Evolutionary conservation across 92 coral and sea anemone genomes (phyloP).

Genomic region (Isaurus tuberculatus): DNA sequence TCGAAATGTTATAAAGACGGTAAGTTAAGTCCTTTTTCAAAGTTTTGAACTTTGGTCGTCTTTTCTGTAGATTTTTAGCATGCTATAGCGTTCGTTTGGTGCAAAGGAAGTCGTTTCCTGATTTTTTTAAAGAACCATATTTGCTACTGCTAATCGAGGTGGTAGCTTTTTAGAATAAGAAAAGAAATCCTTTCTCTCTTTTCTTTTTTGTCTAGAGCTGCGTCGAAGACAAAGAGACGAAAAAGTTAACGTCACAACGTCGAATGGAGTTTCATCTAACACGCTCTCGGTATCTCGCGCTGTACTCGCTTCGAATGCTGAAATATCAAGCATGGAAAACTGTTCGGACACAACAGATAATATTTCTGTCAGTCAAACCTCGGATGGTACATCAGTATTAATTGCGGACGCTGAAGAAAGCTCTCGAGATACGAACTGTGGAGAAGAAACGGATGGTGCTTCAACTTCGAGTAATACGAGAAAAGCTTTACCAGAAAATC

Average conservation of each 20-base stretch:
- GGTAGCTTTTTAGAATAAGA: background rate
- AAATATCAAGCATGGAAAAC: slow-evolving; percentile 53
- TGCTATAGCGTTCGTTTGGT: background rate
- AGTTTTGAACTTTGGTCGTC: background rate
- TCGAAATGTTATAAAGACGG: slow-evolving; percentile 92
- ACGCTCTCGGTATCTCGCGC: slow-evolving; percentile 15
- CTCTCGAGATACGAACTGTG: slow-evolving; percentile 59
- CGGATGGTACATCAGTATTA: background rate
- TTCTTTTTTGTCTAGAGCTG: slow-evolving; percentile 31
- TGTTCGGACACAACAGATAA: slow-evolving; percentile 48
- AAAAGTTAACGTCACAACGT: slow-evolving; percentile 32
- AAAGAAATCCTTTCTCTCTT: background rate
- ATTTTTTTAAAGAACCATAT: background rate
- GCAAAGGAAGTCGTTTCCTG: slow-evolving; percentile 33
- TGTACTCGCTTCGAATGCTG: slow-evolving; percentile 31
- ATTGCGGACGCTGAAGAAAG: slow-evolving; percentile 51
- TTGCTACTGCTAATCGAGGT: no score
- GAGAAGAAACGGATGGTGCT: slow-evolving; percentile 37
- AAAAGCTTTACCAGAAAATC: slow-evolving; percentile 48
- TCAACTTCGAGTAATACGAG: slow-evolving; percentile 30
- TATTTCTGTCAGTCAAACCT: slow-evolving; percentile 7
- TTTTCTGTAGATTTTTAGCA: background rate
- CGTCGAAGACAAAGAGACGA: slow-evolving; percentile 51
- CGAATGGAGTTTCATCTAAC: slow-evolving; percentile 27
- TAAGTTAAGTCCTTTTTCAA: slow-evolving; percentile 26